A percentile compares a stretch with the other conserved stretches of the same genome.
phyloP scores from a whole-genome alignment of 2,888 invertebrate genomes.

The Diplolepis rosae region DNA sequence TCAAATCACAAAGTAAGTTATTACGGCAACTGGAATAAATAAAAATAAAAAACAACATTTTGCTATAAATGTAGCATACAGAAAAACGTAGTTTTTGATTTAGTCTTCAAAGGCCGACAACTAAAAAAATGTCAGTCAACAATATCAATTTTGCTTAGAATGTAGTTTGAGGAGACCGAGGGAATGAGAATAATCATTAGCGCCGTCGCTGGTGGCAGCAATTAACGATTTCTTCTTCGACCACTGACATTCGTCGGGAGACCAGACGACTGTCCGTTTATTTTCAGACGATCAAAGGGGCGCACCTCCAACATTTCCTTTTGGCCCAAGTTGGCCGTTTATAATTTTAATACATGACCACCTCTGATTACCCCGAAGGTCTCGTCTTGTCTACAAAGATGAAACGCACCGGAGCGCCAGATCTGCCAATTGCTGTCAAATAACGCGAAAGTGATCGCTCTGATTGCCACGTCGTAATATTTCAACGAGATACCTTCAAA shows the following conservation, averaged over 20 bases:
- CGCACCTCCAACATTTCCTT: slow-evolving; percentile 6
- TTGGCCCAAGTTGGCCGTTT: slow-evolving; percentile 23
- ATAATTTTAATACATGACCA: slow-evolving; percentile 34
- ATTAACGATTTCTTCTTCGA: slow-evolving; percentile 25
- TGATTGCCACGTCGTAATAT: slow-evolving; percentile 51
- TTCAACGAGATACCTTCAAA: slow-evolving; percentile 38
- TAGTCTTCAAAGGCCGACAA: slow-evolving; percentile 1
- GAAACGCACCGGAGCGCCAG: slow-evolving; percentile 17
- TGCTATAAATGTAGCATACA: not conserved
- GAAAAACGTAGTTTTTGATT: slow-evolving; percentile 6
- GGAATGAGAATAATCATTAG: slow-evolving; percentile 24
- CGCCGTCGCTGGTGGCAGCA: slow-evolving; percentile 27
- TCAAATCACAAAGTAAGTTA: not conserved
- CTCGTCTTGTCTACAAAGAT: slow-evolving; percentile 28
- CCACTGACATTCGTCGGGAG: slow-evolving; percentile 29
- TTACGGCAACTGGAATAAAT: not conserved
- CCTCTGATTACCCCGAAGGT: slow-evolving; percentile 34
- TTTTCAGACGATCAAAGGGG: slow-evolving; percentile 28
- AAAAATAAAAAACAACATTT: not conserved
- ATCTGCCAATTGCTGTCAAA: slow-evolving; percentile 44
- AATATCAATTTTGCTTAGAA: slow-evolving; percentile 26
- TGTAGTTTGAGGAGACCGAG: not conserved
- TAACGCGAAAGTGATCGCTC: slow-evolving; percentile 57
- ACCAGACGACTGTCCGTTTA: slow-evolving; percentile 25
- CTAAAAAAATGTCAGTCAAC: not conserved